Percentiles rank a stretch among this genome's conserved stretches.
Conservation (phyloP, 1,140 invertebrate genomes). For the Aporrectodea caliginosa region DNA sequence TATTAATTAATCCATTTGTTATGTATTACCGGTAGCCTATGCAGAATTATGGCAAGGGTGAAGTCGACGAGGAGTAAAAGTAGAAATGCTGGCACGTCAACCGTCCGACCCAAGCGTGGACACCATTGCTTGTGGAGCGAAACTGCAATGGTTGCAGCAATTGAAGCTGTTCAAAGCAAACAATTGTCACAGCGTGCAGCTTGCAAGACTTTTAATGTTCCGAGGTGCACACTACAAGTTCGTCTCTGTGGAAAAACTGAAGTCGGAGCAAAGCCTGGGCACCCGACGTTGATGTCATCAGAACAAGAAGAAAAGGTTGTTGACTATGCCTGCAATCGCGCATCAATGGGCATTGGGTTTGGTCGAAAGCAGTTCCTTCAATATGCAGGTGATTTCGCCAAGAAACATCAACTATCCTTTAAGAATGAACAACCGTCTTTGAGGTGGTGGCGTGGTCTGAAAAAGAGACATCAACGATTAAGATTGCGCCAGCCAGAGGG, state of each 20-base stretch:
- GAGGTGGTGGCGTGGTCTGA: background rate
- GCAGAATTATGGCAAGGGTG: too few species aligned
- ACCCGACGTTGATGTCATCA: background rate
- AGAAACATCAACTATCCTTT: background rate
- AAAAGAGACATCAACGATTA: background rate
- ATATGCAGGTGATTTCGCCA: background rate
- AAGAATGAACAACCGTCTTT: background rate
- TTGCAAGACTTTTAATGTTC: background rate
- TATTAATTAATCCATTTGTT: too few species aligned
- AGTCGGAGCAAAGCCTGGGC: background rate
- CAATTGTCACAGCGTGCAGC: too few species aligned
- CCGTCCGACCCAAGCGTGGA: too few species aligned
- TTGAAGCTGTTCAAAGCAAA: too few species aligned
- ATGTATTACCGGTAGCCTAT: too few species aligned
- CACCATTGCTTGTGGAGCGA: too few species aligned
- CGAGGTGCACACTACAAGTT: background rate
- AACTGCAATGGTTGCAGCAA: too few species aligned
- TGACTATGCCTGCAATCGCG: background rate
- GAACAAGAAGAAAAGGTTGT: background rate
- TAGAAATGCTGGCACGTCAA: too few species aligned
- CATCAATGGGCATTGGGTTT: background rate
- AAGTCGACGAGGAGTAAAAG: too few species aligned
- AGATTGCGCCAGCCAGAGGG: background rate
- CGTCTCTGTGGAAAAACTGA: background rate
- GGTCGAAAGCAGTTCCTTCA: background rate